Evolutionary conservation across 92 coral and sea anemone species (phyloP).

Genomic region (Siderastrea radians): DNA sequence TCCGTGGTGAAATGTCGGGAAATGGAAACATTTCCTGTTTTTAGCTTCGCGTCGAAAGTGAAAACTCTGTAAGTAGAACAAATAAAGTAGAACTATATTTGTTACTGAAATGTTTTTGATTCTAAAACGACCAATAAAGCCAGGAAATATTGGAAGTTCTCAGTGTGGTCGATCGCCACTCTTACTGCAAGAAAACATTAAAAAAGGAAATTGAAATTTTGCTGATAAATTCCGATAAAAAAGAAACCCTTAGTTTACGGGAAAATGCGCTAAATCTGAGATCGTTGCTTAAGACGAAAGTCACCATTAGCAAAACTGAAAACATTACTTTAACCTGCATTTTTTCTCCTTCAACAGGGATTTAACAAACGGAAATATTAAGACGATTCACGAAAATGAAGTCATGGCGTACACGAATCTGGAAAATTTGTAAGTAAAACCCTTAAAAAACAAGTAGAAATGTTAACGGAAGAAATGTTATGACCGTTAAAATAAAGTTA

Average conservation of each 20-base stretch:
- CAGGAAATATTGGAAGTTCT: too few relatives aligned
- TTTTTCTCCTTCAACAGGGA: constrained; percentile 17
- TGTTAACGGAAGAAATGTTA: not conserved
- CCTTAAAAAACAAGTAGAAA: not conserved
- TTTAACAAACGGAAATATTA: constrained; percentile 26
- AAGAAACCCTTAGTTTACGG: too few relatives aligned
- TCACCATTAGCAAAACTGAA: too few relatives aligned
- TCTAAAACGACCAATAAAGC: too few relatives aligned
- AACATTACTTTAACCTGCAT: not conserved
- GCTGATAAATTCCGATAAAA: too few relatives aligned
- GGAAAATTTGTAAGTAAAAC: constrained; percentile 58
- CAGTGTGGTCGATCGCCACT: too few relatives aligned
- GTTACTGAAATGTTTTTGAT: not conserved
- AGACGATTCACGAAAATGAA: constrained; percentile 15
- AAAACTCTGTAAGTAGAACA: constrained; percentile 71
- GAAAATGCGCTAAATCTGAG: too few relatives aligned
- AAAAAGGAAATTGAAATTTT: too few relatives aligned
- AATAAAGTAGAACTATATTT: not conserved
- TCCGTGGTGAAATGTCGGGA: constrained; percentile 76
- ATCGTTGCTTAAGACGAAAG: too few relatives aligned
- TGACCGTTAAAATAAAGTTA: too few relatives aligned
- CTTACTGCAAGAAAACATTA: too few relatives aligned
- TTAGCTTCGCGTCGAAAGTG: constrained; percentile 66
- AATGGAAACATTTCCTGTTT: constrained; percentile 60
- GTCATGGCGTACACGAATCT: constrained; percentile 47